Evolutionary conservation across 2,113 vertebrate species (phyloP), one percentile per base, ranked within the genome.

Genomic region (Microcebus griseorufus): DNA sequence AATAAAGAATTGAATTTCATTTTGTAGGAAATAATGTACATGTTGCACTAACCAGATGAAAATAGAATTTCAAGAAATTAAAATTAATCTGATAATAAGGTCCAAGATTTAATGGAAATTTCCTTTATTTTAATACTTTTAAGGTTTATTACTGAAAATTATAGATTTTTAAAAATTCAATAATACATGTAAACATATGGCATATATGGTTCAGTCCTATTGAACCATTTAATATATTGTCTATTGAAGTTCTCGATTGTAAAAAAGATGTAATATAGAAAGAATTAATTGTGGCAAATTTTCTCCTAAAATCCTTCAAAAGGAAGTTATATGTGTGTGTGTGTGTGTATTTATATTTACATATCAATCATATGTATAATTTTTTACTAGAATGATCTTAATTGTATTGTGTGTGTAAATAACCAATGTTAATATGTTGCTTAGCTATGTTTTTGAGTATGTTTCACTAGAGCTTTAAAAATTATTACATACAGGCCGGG

Each of bases 381-480:
- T 88, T 79, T 37, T 81, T 89, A 32, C 13, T 67, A 16, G 60
- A 73, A 75, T 84, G 22, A 84, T 73, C 34, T 86, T 86, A 92
- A 85, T n/a, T 79, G 55, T 76, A n/a, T 5, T 69, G 2, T 88
- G 5, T 69, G 1, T 88, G 5, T 83, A 83, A 76, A 29, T 93
- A 73, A 67, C 48, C 81, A 60, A 51, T 58, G 53, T 89, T 83
- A 92, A 51, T n/a, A 69, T 88, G 27, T 81, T 85, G 9, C 48
- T 89, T 95, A 91, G 69, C 29, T 92, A 70, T 18, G 32, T 48
- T 75, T 97, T 75, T 73, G 34, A 80, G 23, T 82, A 32, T 51
- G 18, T n/a, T 17, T 85, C 53, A 65, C 39, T 95, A 85, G 51
- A 82, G 18, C 45, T 45, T 95, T 93, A 91, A 97, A 97, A 96